phyloP scores from a whole-genome alignment of 2,888 invertebrate genomes.

The Masnerella sp. region DNA sequence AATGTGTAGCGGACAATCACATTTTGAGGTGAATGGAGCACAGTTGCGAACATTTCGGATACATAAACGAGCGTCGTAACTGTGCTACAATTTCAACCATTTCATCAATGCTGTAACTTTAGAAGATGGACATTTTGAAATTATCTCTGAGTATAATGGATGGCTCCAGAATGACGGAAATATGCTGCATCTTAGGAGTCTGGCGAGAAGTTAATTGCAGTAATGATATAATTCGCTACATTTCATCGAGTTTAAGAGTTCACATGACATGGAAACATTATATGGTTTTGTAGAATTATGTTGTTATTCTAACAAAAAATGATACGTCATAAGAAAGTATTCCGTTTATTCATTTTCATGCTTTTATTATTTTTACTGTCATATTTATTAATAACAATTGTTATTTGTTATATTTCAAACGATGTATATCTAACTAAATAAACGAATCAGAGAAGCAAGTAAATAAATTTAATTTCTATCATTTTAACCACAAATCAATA shows the following conservation, averaged over 20 bases:
- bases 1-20: not conserved
- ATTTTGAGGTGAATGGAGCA: slow-evolving; percentile 11
- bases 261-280: too few relatives aligned
- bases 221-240: slow-evolving; percentile 3
- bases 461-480: too few relatives aligned
- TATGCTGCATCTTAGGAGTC: slow-evolving; percentile 2
- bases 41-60: slow-evolving; percentile 8
- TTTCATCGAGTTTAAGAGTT: slow-evolving; percentile 1
- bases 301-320: too few relatives aligned
- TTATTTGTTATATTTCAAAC: too few relatives aligned
- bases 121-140: slow-evolving; percentile 33
- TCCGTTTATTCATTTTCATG: too few relatives aligned
- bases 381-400: too few relatives aligned
- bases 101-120: slow-evolving; percentile 34
- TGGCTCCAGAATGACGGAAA: not conserved
- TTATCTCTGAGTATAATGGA: slow-evolving; percentile 16
- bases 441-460: too few relatives aligned
- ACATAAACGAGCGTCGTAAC: slow-evolving; percentile 17
- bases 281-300: too few relatives aligned
- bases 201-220: slow-evolving; percentile 1
- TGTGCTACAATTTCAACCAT: slow-evolving; percentile 33
- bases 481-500: too few relatives aligned
- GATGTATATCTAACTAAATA: too few relatives aligned
- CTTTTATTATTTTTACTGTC: too few relatives aligned
- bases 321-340: too few relatives aligned